Percentiles rank a stretch among this genome's conserved stretches.
These are phyloP conservation scores for Choreutis nemorana DNA, from an alignment of 2,888 invertebrate species.

Conservation along the genomic window DNA sequence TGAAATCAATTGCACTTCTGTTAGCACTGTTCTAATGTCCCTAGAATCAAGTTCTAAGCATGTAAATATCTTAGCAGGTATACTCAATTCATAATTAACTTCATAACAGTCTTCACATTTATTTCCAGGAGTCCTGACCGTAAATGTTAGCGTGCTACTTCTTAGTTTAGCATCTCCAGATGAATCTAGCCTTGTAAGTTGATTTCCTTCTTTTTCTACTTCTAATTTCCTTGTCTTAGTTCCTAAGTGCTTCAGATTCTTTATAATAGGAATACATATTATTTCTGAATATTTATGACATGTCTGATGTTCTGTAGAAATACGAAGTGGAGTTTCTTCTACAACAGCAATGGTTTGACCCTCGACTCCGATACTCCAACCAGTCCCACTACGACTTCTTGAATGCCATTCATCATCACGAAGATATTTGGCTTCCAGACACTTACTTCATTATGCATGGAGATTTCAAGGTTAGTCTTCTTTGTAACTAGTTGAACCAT, in stretches of 20 bases:
- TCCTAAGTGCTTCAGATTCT: background rate
- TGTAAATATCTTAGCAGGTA: no score
- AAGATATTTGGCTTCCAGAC: slow-evolving; percentile 92
- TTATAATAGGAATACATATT: background rate
- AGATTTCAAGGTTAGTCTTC: slow-evolving; percentile 76
- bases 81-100: background rate
- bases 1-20: slow-evolving; percentile 17
- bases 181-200: slow-evolving; percentile 94
- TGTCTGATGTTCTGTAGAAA: slow-evolving; percentile 69
- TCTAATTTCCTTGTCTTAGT: background rate
- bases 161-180: slow-evolving; percentile 95
- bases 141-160: slow-evolving; percentile 92
- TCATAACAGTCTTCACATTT: slow-evolving; percentile 20
- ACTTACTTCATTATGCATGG: slow-evolving; percentile 97
- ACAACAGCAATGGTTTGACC: slow-evolving; percentile 94
- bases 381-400: slow-evolving; percentile 87
- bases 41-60: no score
- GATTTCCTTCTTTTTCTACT: slow-evolving; percentile 3
- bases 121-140: slow-evolving; percentile 86
- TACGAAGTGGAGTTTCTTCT: slow-evolving; percentile 95
- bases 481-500: no score
- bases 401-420: slow-evolving; percentile 93
- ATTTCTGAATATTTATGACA: background rate
- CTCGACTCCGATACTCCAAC: slow-evolving; percentile 87
- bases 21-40: slow-evolving; percentile 23